Percentiles rank a stretch among this genome's conserved stretches.
phyloP scores from a whole-genome alignment of 2,888 invertebrate species.

The Spilosoma lubricipeda region DNA sequence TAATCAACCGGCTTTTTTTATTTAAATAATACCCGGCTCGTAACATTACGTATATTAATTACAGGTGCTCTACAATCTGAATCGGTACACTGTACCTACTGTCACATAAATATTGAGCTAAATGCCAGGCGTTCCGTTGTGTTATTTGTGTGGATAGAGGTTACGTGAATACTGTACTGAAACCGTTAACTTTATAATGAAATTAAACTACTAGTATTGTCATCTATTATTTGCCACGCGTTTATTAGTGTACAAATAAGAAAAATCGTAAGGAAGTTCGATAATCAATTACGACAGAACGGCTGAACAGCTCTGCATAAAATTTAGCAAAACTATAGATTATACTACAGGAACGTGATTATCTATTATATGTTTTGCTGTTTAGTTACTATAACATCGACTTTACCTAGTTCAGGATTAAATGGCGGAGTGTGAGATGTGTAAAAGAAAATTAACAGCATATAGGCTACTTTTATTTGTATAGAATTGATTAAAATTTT shows the following conservation, averaged over 20 bases:
- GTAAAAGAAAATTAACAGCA: too few relatives aligned
- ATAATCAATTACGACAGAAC: not conserved
- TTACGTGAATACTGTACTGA: not conserved
- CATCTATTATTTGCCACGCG: not conserved
- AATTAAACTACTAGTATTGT: not conserved
- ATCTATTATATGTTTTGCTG: too few relatives aligned
- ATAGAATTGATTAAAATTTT: too few relatives aligned
- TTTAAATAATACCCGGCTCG: too few relatives aligned
- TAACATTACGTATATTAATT: too few relatives aligned
- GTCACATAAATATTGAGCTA: not conserved
- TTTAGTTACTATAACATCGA: too few relatives aligned
- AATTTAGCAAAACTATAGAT: not conserved
- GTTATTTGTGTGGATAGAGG: not conserved
- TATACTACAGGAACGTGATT: not conserved
- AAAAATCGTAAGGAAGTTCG: not conserved
- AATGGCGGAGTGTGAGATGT: too few relatives aligned
- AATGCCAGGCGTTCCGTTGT: constrained; percentile 1
- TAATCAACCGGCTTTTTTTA: too few relatives aligned
- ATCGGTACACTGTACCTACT: too few relatives aligned
- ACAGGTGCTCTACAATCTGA: not conserved
- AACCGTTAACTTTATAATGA: not conserved
- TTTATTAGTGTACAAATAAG: not conserved
- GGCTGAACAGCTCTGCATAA: not conserved
- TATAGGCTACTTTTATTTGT: too few relatives aligned
- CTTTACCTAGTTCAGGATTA: too few relatives aligned